Percentiles rank a stretch among this genome's conserved stretches.
Conservation (phyloP, 2,888 invertebrate species). For the Mellilla xanthometata region DNA sequence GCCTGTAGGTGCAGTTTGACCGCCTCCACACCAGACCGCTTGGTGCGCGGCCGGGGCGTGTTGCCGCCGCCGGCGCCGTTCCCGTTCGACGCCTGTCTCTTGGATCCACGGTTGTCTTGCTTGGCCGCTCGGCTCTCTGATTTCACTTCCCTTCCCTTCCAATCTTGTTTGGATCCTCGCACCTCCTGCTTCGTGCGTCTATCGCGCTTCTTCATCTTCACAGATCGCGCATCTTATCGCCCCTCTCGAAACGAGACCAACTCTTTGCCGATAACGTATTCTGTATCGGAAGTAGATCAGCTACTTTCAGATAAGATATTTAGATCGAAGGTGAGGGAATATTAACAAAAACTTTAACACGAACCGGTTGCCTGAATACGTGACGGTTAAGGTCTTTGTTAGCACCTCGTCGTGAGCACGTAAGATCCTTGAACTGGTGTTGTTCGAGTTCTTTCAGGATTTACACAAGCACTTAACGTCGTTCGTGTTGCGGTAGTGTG, state of each 20-base stretch:
- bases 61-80: too few species aligned
- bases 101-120: constrained; percentile 35
- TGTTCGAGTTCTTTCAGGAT: constrained; percentile 50
- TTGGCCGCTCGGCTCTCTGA: constrained; percentile 43
- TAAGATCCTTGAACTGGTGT: constrained; percentile 60
- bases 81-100: constrained; percentile 30
- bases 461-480: constrained; percentile 51
- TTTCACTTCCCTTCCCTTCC: constrained; percentile 33
- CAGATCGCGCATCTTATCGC: constrained; percentile 39
- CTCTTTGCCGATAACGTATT: constrained; percentile 33
- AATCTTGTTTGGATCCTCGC: constrained; percentile 39
- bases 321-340: constrained; percentile 61
- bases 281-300: constrained; percentile 46
- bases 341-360: constrained; percentile 62
- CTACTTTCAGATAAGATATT: constrained; percentile 68
- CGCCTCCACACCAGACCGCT: constrained; percentile 72
- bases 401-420: constrained; percentile 69
- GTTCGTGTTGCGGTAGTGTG: constrained; percentile 31
- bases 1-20: constrained; percentile 67
- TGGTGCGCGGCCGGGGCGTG: constrained; percentile 46
- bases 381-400: constrained; percentile 64
- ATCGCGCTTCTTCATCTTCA: constrained; percentile 69
- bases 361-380: constrained; percentile 53
- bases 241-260: constrained; percentile 33
- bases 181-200: constrained; percentile 49